Evolutionary conservation across 2,113 vertebrate genomes (phyloP), one percentile per base, ranked within the genome.

Genomic region (Archocentrus centrarchus): DNA sequence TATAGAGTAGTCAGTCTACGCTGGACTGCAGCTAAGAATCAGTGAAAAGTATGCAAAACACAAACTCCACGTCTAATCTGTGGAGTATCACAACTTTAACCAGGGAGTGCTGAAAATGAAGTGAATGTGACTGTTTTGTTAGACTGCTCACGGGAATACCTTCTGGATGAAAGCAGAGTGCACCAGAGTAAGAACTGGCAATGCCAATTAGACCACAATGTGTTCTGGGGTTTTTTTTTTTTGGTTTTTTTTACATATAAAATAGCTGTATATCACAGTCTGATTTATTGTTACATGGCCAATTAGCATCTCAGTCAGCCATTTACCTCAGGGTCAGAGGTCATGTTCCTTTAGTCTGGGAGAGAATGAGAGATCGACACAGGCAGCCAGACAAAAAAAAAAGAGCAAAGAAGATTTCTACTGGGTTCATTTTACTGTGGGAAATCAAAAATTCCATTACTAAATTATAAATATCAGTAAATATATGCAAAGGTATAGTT

Each of bases 271-370:
- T 79, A 92, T 89, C 86, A 89, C 62, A 75, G 77, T 86, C 75
- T 93, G 87, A 90, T 91, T 81, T 86, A 91, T 79, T 88, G 89
- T 86, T 90, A 89, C 86, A 93, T 24, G 87, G 87, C 84, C 92
- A 94, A 91, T 93, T 93, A 94, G 82, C 86, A 86, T 90, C 87
- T 79, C 89, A 90, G 83, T 93, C 88, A 93, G 89, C 81, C 90
- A 86, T 84, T 85, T 89, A 89, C 89, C 87, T 83, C 7, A 2
- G 63, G 86, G 84, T 92, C 92, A 93, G 7, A 82, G 91, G 90
- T 92, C 86, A 57, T 3, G 47, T 20, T 81, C 79, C 61, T 86
- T 62, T 58, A 58, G 73, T 64, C 83, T 22, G 20, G 83, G 50
- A 84, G 75, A 60, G 68, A 85, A 76, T 17, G 75, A 89, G 63